Evolutionary conservation across 2,797 vertebrate genomes (phyloP), one percentile per base, ranked within the genome.

Genomic region (Melanotaenia parkinsoni): DNA sequence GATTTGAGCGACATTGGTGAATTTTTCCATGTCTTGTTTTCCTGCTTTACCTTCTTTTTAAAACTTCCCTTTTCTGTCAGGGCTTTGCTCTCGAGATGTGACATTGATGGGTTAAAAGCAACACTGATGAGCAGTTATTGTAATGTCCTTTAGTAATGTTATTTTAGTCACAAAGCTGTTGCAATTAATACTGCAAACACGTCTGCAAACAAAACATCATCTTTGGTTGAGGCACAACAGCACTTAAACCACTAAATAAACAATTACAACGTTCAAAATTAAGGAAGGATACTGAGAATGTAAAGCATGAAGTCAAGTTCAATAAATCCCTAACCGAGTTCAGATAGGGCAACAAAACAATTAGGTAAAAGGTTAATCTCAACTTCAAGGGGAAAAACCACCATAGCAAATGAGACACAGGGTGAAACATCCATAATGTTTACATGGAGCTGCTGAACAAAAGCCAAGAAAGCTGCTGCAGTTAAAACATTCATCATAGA

Each of bases 291-390:
- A 67, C 50, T 28, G 40, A 58, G 53, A 43, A 58, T 22, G 5
- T 13, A 35, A 74, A 35, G 24, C 22, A 61, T 62, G 57, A 67
- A 56, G 38, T 14, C n/a, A 58, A 59, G 37, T 47, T 67, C 50
- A 67, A 57, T 45, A 30, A 54, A 74, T 28, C 63, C 26, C 14
- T 22, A 66, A 66, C 33, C 24, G 56, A 59, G 60, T 43, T 75
- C 53, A 64, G n/a, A 35, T 32, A 35, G 24, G 59, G 58, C 43
- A 53, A 33, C n/a, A 53, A 38, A 60, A 28, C 58, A 64, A 43
- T 70, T 22, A 67, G 38, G 54, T 45, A 67, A 67, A 45, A 67
- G 65, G 72, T 67, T 57, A 47, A 62, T 62, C 38, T 57, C 28
- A 56, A 56, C 5, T 0, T 57, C 45, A 53, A 70, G n/a, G 51